Evolutionary conservation across 2,888 invertebrate species (phyloP).

Genomic region (Tribolium freemani): DNA sequence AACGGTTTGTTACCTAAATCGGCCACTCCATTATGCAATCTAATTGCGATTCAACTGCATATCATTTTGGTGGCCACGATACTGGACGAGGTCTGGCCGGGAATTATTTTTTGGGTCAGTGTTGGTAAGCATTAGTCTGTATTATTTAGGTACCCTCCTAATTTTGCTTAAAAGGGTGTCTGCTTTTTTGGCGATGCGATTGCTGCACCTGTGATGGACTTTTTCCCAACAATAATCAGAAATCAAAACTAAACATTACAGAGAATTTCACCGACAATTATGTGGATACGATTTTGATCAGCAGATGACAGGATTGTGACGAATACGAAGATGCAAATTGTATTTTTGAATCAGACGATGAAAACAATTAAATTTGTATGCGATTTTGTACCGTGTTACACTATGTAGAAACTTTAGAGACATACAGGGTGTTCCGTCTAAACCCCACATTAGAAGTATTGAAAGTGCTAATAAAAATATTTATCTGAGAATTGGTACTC

Average conservation of each 20-base stretch:
- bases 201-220: constrained; percentile 65
- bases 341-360: constrained; percentile 59
- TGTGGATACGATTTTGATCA: constrained; percentile 74
- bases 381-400: constrained; percentile 20
- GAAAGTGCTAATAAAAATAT: too few species aligned
- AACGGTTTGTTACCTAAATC: constrained; percentile 57
- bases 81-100: constrained; percentile 74
- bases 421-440: too few species aligned
- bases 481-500: too few species aligned
- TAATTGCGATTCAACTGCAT: constrained; percentile 69
- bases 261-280: constrained; percentile 61
- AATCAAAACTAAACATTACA: constrained; percentile 40
- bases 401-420: constrained; percentile 9
- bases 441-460: too few species aligned
- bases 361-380: constrained; percentile 37
- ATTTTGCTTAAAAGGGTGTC: constrained; percentile 57
- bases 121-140: constrained; percentile 68
- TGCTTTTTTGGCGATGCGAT: constrained; percentile 65
- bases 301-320: constrained; percentile 70
- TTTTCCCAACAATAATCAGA: constrained; percentile 42
- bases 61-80: constrained; percentile 71
- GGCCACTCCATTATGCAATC: constrained; percentile 65
- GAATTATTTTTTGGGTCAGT: constrained; percentile 73
- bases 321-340: constrained; percentile 60
- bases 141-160: background rate